phyloP scores from a whole-genome alignment of 2,113 vertebrate species.

The Callaeas wilsoni region DNA sequence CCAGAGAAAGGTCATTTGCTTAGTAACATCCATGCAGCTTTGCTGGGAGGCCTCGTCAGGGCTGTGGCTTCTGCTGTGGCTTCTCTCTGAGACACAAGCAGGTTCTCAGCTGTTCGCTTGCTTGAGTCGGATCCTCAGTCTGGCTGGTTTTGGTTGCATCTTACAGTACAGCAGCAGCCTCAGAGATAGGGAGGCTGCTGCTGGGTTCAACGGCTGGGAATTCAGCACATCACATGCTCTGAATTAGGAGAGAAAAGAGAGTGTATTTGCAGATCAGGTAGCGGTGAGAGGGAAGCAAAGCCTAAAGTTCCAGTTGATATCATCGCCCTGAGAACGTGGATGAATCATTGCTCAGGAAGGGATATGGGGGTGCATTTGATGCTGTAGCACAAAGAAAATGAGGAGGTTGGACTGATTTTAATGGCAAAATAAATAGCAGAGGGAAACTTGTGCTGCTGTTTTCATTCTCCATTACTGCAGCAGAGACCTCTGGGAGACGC shows the following conservation, averaged over 20 bases:
- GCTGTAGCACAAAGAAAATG: neutral
- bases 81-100: neutral
- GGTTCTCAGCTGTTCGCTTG: neutral
- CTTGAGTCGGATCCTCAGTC: neutral
- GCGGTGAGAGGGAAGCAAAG: neutral
- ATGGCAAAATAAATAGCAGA: neutral
- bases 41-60: neutral
- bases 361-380: neutral
- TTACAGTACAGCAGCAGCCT: neutral
- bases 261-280: neutral
- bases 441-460: neutral
- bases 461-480: neutral
- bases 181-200: neutral
- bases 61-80: neutral
- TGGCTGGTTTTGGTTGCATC: neutral
- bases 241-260: neutral
- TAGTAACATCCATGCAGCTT: neutral
- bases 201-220: neutral
- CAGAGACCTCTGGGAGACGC: neutral
- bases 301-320: neutral
- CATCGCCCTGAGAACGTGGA: rapidly evolving
- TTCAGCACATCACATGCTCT: neutral
- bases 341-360: neutral
- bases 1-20: neutral
- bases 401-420: neutral